phyloP scores from a whole-genome alignment of 2,113 vertebrate species.

The Salminus brasiliensis region DNA sequence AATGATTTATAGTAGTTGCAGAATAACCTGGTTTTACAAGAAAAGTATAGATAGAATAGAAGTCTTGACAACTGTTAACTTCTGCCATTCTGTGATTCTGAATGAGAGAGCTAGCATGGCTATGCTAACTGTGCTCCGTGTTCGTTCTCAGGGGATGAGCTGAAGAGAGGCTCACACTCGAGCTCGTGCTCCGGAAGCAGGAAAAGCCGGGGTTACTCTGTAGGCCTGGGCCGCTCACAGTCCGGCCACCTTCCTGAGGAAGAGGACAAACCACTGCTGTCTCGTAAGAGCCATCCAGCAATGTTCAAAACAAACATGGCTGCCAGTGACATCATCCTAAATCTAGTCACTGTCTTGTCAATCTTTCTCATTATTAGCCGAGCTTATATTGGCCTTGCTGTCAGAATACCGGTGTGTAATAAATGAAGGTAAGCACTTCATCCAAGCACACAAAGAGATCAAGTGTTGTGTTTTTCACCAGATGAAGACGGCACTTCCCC shows the following conservation, averaged over 20 bases:
- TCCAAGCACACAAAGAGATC: too few relatives aligned
- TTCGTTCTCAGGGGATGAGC: conserved; percentile 64
- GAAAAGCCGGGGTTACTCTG: conserved; percentile 71
- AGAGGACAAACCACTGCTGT: conserved; percentile 62
- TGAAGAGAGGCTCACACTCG: conserved; percentile 74
- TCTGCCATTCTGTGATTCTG: too few relatives aligned
- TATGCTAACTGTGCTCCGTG: background rate
- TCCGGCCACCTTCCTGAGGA: conserved; percentile 71
- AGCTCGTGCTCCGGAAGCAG: conserved; percentile 76
- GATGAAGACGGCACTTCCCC: conserved; percentile 72
- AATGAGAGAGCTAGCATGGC: too few relatives aligned
- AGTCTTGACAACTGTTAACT: too few relatives aligned
- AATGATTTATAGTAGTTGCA: too few relatives aligned
- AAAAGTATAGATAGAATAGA: too few relatives aligned
- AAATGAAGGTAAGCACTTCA: background rate
- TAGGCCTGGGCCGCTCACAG: conserved; percentile 77
- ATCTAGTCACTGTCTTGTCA: too few relatives aligned
- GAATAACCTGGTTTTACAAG: too few relatives aligned
- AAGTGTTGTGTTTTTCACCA: conserved; percentile 60
- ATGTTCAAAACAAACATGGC: background rate
- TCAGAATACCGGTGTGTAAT: background rate
- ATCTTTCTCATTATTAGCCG: too few relatives aligned
- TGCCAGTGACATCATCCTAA: too few relatives aligned
- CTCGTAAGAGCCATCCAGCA: conserved; percentile 71
- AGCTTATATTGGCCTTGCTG: background rate